phyloP scores from a whole-genome alignment of 2,797 vertebrate species.

The Semaprochilodus insignis region DNA sequence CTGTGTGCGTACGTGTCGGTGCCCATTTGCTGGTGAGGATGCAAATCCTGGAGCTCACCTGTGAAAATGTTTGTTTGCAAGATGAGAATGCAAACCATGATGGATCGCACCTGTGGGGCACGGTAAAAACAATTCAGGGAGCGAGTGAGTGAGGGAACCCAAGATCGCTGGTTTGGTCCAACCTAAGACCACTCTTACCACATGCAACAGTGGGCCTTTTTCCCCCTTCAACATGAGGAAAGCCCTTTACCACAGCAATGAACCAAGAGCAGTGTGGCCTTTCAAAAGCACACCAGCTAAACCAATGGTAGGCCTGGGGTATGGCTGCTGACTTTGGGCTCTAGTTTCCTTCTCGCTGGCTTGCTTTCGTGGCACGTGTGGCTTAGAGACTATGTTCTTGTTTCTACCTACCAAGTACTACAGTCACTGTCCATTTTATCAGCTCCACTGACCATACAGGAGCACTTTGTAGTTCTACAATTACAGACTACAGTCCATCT shows the following conservation, averaged over 20 bases:
- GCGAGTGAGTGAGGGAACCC: constrained; percentile 18
- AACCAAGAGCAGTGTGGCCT: not conserved
- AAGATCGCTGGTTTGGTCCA: not conserved
- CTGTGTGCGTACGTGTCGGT: constrained; percentile 61
- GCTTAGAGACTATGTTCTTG: not conserved
- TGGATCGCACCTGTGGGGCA: constrained; percentile 73
- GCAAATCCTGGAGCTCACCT: constrained; percentile 83
- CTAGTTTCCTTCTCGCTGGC: not conserved
- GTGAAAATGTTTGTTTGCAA: constrained; percentile 80
- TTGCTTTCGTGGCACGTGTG: not conserved
- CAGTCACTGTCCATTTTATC: no score
- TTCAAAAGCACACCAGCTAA: not conserved
- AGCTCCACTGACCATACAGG: no score
- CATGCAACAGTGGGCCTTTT: not conserved
- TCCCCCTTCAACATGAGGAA: not conserved
- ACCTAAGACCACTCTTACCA: not conserved
- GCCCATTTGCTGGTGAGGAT: constrained; percentile 64
- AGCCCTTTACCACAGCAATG: not conserved
- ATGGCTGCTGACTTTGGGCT: not conserved
- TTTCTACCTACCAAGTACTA: no score
- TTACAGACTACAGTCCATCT: no score
- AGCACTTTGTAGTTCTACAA: no score
- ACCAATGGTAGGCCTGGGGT: not conserved
- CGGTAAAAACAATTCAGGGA: constrained; percentile 73
- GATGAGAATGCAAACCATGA: constrained; percentile 82